Evolutionary conservation across 2,888 invertebrate genomes (phyloP), one percentile per base, ranked within the genome.

Genomic region (Caenorhabditis sp.): DNA sequence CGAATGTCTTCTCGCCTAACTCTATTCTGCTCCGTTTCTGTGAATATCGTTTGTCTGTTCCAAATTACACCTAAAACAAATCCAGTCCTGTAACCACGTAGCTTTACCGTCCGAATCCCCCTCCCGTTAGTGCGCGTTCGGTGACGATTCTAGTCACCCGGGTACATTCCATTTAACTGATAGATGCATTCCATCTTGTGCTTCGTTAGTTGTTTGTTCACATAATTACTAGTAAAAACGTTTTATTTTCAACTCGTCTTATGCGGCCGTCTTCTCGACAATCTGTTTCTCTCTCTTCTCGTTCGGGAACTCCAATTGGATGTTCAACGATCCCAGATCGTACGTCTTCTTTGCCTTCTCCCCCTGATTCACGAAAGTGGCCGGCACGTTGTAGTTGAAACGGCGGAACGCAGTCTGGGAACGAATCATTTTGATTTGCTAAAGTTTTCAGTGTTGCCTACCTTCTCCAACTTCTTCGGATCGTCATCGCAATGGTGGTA

Each of bases 401-500:
- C 80, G 73, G 20, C 83, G 81, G 73, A 79, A 82, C 2, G 80
- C 81, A 13, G 78, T 82, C 80, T 83, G 58, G 26, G 63, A 61
- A 70, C 20, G 11, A n/a, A n/a, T n/a, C n/a, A n/a, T n/a, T n/a
- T n/a, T n/a, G n/a, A n/a, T n/a, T n/a, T n/a, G n/a, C n/a, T n/a
- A n/a, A n/a, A n/a, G n/a, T n/a, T n/a, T n/a, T n/a, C n/a, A n/a
- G n/a, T n/a, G n/a, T n/a, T n/a, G n/a, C 20, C 15, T 5, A 81
- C 83, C 81, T 83, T 83, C 24, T 80, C 74, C 43, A 80, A 70
- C 55, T 83, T 82, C 41, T 72, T 73, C 24, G 79, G 70, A 41
- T 82, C 81, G 43, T 79, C 80, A 48, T 83, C 83, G 53, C 83
- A 83, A 20, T 73, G 59, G 46, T 83, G 83, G 26, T 82, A 83